These are phyloP conservation scores for Siniperca undulata DNA, from an alignment of 2,797 vertebrate genomes.

Conservation along the genomic window DNA sequence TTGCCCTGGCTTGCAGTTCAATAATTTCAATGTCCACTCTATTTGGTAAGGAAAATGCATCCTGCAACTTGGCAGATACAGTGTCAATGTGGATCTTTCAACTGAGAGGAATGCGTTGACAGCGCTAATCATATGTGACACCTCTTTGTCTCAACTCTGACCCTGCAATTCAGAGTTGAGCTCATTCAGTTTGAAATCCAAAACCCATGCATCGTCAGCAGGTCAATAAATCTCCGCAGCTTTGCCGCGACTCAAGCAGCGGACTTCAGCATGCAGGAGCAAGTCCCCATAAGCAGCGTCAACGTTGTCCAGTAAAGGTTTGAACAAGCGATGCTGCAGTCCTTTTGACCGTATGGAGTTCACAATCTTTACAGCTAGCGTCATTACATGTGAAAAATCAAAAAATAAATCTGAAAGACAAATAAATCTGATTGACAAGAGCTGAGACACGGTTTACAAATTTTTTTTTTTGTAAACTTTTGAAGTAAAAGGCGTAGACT, in stretches of 20 bases:
- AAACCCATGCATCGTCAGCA: background rate
- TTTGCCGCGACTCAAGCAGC: slow-evolving; percentile 32
- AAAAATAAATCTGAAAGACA: background rate
- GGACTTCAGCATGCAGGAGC: slow-evolving; percentile 20
- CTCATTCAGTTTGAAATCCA: background rate
- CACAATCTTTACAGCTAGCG: slow-evolving; percentile 8
- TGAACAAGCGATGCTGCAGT: slow-evolving; percentile 6
- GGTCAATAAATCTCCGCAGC: slow-evolving; percentile 29
- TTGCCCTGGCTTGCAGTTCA: slow-evolving; percentile 19
- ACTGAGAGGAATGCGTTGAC: background rate
- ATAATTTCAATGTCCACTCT: slow-evolving; percentile 17
- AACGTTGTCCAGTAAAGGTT: slow-evolving; percentile 23
- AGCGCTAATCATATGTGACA: background rate
- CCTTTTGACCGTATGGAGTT: slow-evolving; percentile 23
- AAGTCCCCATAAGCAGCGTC: slow-evolving; percentile 14
- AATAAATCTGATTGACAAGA: too few relatives aligned
- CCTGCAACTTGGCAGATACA: slow-evolving; percentile 11
- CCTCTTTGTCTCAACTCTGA: too few relatives aligned
- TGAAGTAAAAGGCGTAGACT: too few relatives aligned
- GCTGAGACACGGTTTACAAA: too few relatives aligned
- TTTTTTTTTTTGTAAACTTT: too few relatives aligned
- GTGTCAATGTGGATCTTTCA: background rate
- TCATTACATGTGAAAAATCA: slow-evolving; percentile 34
- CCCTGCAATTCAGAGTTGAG: background rate
- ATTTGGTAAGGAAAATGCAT: slow-evolving; percentile 37